These are phyloP conservation scores for Collichthys lucidus DNA, from an alignment of 2,113 vertebrate genomes.

Conservation along the genomic window DNA sequence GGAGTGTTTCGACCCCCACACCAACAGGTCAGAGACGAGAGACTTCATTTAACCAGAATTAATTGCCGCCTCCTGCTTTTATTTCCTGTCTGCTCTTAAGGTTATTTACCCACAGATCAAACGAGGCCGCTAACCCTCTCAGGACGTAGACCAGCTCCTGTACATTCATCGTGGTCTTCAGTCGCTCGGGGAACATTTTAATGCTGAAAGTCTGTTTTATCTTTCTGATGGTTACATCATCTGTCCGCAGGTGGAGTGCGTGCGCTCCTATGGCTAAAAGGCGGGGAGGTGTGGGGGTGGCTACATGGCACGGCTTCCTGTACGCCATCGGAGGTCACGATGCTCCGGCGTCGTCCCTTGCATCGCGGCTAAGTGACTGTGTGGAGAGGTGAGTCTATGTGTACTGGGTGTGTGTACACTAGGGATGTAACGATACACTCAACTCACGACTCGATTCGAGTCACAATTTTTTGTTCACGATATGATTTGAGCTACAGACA, in stretches of 20 bases:
- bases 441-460: too few relatives aligned
- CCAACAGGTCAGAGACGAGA: constrained; percentile 87
- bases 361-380: constrained; percentile 95
- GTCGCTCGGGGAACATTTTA: background rate
- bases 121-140: constrained; percentile 45
- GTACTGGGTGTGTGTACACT: too few relatives aligned
- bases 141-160: constrained; percentile 18
- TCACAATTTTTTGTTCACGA: too few relatives aligned
- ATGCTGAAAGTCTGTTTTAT: background rate
- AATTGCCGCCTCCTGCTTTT: constrained; percentile 36
- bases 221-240: constrained; percentile 51
- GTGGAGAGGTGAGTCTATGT: constrained; percentile 91
- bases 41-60: constrained; percentile 48
- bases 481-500: too few relatives aligned
- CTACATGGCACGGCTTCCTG: constrained; percentile 96
- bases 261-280: constrained; percentile 98
- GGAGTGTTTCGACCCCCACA: constrained; percentile 98
- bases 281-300: constrained; percentile 95
- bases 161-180: constrained; percentile 34
- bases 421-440: too few relatives aligned
- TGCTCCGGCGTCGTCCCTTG: constrained; percentile 93
- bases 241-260: constrained; percentile 90
- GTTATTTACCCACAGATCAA: constrained; percentile 59
- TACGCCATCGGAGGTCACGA: constrained; percentile 98
- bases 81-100: constrained; percentile 45